These are phyloP conservation scores for Gymnorhina tibicen DNA, from an alignment of 2,113 vertebrate species.

Conservation along the genomic window DNA sequence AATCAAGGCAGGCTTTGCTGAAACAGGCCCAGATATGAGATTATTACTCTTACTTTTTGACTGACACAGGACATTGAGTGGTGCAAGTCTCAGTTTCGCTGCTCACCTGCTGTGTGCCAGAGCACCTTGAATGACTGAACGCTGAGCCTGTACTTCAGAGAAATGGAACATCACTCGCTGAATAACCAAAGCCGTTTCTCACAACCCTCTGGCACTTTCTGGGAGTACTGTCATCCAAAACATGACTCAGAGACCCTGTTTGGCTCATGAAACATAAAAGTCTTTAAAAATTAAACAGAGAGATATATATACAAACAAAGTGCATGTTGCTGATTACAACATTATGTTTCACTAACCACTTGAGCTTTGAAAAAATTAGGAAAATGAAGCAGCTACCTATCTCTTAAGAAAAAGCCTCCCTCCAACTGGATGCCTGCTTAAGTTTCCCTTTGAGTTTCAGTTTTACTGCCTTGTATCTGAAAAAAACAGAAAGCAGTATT, in stretches of 20 bases:
- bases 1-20: background rate
- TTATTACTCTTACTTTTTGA: background rate
- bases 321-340: background rate
- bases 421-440: background rate
- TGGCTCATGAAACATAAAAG: background rate
- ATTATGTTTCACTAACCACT: background rate
- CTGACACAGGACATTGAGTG: fast-evolving
- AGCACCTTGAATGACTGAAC: background rate
- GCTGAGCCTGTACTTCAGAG: background rate
- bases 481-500: background rate
- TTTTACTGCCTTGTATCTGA: background rate
- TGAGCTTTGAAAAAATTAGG: background rate
- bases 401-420: background rate
- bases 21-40: background rate
- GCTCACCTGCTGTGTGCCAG: background rate
- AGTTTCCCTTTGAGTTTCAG: background rate
- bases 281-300: background rate
- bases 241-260: background rate
- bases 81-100: fast-evolving
- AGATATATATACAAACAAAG: background rate
- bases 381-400: background rate
- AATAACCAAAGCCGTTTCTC: background rate
- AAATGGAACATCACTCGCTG: background rate
- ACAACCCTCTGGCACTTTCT: background rate
- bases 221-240: background rate